phyloP scores from a whole-genome alignment of 2,113 vertebrate species.

The Irena cyanogastra region DNA sequence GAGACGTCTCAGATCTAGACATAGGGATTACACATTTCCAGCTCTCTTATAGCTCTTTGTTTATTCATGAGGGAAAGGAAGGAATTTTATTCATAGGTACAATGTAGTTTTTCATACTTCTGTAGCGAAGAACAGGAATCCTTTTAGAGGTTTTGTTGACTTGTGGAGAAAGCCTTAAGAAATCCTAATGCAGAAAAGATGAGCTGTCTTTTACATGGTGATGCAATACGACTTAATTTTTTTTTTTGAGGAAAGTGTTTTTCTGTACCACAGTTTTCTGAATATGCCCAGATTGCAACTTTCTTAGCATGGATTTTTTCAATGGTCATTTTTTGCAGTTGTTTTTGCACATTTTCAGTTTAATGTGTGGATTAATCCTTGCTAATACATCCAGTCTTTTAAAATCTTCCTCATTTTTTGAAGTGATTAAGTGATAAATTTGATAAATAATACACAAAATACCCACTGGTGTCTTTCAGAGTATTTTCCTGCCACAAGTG shows the following conservation, averaged over 20 bases:
- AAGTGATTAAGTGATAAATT: not conserved
- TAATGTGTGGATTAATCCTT: not conserved
- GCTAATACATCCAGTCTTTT: not conserved
- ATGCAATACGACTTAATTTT: not conserved
- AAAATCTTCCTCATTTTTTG: not conserved
- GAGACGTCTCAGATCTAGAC: conserved; percentile 51
- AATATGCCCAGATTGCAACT: not conserved
- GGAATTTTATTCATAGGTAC: conserved; percentile 52
- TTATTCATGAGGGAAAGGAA: conserved; percentile 60
- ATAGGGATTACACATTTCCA: conserved; percentile 66
- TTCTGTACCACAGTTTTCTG: not conserved
- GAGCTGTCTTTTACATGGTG: not conserved
- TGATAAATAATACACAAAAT: not conserved
- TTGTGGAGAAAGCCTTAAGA: not conserved
- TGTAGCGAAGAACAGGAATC: not conserved
- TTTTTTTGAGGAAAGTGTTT: not conserved
- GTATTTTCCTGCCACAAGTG: not conserved
- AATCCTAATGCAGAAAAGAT: not conserved
- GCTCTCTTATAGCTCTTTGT: conserved; percentile 56
- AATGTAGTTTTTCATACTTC: conserved; percentile 44
- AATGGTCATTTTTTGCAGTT: not conserved
- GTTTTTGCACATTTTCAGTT: not conserved
- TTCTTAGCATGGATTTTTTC: not conserved
- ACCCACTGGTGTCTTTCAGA: not conserved
- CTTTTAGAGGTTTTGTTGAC: not conserved